Base-by-base conservation (phyloP, 1,140 invertebrate species). In the Heliconius melpomene region DNA sequence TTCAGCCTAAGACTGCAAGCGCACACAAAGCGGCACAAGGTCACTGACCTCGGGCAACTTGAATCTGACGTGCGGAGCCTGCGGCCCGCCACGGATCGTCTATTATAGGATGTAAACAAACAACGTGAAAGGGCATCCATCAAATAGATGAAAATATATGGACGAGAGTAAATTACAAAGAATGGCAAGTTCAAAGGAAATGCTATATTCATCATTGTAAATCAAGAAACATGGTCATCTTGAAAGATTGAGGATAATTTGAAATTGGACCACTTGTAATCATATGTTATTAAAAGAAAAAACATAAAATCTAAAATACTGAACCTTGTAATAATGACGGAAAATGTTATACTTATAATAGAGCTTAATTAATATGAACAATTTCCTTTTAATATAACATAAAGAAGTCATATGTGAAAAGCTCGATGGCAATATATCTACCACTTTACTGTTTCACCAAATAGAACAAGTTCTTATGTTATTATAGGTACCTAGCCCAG, bases 31-130 rank as follows among this genome's bases (percentile, higher is more conserved):
- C 79, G 75, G 80, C 66, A 76, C 87, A 88, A 89, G 88, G 84
- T 88, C 85, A 74, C 70, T 78, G 82, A 86, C 87, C 85, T 85
- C 75, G 78, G 75, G 70, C 83, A 82, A 88, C 81, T 75, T 78
- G 83, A 75, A 74, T 74, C 36, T 11, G 26, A 79, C 73, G 73
- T 54, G 70, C 36, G 57, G 52, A 76, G 79, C 74, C 70, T 76
- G 79, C 13, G 50, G 54, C 20, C 52, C 29, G 46, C 78, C 74
- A 75, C 78, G 72, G 75, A 72, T 54, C 52, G 52, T 80, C 76
- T 81, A 81, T 81, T 81, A 81, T 60, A 46, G 57, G 74, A 79
- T 66, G 77, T 82, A 82, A 78, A 79, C 77, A 82, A 79, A 82
- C 73, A 66, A 66, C 11, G 29, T 32, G 75, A 73, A 73, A 71